These are phyloP conservation scores for Cuniculus paca DNA, from an alignment of 2,797 vertebrate genomes.

Conservation along the genomic window DNA sequence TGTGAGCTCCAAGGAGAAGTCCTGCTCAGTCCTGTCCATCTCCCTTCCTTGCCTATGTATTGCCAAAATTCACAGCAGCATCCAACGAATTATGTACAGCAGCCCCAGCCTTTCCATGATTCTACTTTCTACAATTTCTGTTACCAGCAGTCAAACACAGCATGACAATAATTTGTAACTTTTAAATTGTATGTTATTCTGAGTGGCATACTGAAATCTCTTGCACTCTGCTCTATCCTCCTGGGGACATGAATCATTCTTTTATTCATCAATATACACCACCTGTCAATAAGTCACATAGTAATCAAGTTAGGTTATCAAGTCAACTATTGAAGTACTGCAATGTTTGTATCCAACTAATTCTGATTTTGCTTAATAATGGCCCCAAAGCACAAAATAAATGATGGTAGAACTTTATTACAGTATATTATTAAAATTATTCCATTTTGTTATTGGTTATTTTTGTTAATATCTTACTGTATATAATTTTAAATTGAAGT, in stretches of 20 bases:
- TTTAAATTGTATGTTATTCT: background rate
- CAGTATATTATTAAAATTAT: background rate
- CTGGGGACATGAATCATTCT: background rate
- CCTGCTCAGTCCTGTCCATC: accelerated
- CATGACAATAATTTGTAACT: background rate
- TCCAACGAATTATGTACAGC: background rate
- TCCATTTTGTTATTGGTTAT: background rate
- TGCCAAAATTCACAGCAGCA: background rate
- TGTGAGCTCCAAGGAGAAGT: background rate
- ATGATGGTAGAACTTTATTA: background rate
- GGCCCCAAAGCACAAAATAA: background rate
- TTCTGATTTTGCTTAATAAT: background rate
- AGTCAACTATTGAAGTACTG: background rate
- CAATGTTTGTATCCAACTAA: background rate
- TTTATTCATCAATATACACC: background rate
- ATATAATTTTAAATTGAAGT: background rate
- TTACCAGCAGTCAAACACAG: background rate
- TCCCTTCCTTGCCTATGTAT: background rate
- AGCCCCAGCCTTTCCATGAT: no score
- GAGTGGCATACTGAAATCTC: background rate
- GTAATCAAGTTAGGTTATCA: background rate
- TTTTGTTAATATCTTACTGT: background rate
- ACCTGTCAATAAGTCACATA: background rate
- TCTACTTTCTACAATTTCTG: background rate
- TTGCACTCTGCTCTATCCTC: background rate